A percentile compares a stretch with the other conserved stretches of the same genome.
Conservation (phyloP, 2,888 invertebrate genomes). For the Leptinotarsa haldemani region DNA sequence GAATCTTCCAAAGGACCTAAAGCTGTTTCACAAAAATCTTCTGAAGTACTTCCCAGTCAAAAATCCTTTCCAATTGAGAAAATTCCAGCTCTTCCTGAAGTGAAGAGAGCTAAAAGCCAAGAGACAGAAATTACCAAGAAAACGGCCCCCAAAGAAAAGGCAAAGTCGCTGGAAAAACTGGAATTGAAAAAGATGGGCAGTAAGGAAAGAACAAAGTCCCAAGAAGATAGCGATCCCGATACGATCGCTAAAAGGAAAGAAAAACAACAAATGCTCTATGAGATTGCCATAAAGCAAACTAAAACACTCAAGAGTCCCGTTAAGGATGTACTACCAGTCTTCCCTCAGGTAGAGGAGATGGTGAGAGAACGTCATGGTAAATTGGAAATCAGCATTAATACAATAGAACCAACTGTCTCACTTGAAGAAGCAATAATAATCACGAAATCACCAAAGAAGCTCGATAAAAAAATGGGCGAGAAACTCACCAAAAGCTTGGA, state of each 20-base stretch:
- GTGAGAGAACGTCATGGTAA: slow-evolving; percentile 80
- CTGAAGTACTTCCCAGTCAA: slow-evolving; percentile 62
- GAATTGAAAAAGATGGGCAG: slow-evolving; percentile 70
- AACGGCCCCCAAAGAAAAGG: slow-evolving; percentile 71
- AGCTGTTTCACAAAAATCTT: slow-evolving; percentile 47
- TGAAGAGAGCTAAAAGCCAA: slow-evolving; percentile 73
- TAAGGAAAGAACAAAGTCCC: slow-evolving; percentile 77
- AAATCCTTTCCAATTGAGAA: slow-evolving; percentile 60
- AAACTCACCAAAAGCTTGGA: slow-evolving; percentile 74
- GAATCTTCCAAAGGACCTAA: slow-evolving; percentile 40
- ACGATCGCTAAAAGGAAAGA: slow-evolving; percentile 76
- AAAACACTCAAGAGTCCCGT: slow-evolving; percentile 80
- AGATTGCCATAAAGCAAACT: slow-evolving; percentile 80
- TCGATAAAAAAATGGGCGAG: slow-evolving; percentile 69
- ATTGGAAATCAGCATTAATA: slow-evolving; percentile 80
- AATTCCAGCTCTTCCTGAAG: slow-evolving; percentile 59
- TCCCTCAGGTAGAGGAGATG: slow-evolving; percentile 80
- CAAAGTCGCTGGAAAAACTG: slow-evolving; percentile 76
- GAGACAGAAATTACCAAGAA: slow-evolving; percentile 70
- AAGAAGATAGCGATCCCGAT: slow-evolving; percentile 79
- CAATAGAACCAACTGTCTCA: slow-evolving; percentile 64
- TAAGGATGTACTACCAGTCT: slow-evolving; percentile 77
- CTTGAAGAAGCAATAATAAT: slow-evolving; percentile 80
- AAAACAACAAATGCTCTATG: slow-evolving; percentile 80
- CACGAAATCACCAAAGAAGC: slow-evolving; percentile 79